Percentiles rank a stretch among this genome's conserved stretches.
Conservation (phyloP, 1,140 invertebrate genomes). For the Plectus sambesii region DNA sequence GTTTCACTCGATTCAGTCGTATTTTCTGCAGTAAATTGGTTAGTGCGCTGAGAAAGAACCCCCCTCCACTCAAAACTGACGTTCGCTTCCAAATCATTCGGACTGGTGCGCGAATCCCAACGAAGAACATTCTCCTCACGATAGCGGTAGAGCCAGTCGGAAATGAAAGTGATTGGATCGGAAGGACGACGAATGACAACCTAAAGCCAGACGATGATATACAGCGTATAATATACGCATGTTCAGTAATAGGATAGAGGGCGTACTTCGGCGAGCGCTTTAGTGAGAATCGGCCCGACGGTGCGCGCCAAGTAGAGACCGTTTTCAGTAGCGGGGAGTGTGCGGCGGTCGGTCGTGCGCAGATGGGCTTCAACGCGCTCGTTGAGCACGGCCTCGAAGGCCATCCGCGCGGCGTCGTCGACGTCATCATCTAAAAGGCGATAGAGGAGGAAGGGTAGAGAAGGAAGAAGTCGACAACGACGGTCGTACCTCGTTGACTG, state of each 20-base stretch:
- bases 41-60: no score
- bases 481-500: constrained; percentile 15
- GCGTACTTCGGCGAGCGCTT: constrained; percentile 39
- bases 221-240: constrained; percentile 4
- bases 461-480: neutral
- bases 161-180: constrained; percentile 42
- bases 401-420: constrained; percentile 32
- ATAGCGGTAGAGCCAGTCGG: constrained; percentile 40
- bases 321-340: constrained; percentile 43
- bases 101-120: no score
- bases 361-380: constrained; percentile 36
- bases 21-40: no score
- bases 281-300: constrained; percentile 43
- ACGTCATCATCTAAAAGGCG: constrained; percentile 32
- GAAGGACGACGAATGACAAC: constrained; percentile 34
- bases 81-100: no score
- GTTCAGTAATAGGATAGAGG: constrained; percentile 4
- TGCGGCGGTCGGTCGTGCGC: neutral
- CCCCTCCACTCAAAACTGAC: no score
- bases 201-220: neutral
- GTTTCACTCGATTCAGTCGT: no score
- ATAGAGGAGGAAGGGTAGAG: neutral
- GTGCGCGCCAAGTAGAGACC: constrained; percentile 43
- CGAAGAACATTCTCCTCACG: constrained; percentile 28
- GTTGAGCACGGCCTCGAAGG: constrained; percentile 37